Evolutionary conservation across 1,140 invertebrate genomes (phyloP).

Genomic region (Pseudomyrmex concolor): DNA sequence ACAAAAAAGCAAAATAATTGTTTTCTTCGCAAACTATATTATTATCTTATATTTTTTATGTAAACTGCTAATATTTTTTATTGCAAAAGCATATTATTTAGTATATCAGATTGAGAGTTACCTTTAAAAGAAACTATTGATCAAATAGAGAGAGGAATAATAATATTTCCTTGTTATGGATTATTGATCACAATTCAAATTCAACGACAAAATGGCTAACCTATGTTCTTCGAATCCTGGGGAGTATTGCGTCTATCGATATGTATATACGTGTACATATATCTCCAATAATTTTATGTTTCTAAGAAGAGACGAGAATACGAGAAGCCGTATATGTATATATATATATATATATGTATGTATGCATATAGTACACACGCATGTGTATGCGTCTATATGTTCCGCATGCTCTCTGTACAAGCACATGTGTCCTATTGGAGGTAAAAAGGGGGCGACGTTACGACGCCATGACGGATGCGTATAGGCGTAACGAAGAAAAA

Average conservation of each 20-base stretch:
- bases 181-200: conserved; percentile 8
- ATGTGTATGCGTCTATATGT: conserved; percentile 53
- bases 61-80: background rate
- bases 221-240: conserved; percentile 27
- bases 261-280: conserved; percentile 76
- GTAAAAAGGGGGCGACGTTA: conserved; percentile 70
- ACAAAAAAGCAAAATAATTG: background rate
- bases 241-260: conserved; percentile 77
- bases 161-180: too few relatives aligned
- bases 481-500: conserved; percentile 69
- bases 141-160: too few relatives aligned
- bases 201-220: conserved; percentile 23
- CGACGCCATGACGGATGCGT: conserved; percentile 74
- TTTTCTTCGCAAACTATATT: background rate
- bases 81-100: too few relatives aligned
- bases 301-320: conserved; percentile 76
- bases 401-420: conserved; percentile 56
- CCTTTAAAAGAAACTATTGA: background rate
- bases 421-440: conserved; percentile 69
- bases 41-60: background rate
- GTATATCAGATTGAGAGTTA: background rate
- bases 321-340: conserved; percentile 49
- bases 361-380: conserved; percentile 54
- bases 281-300: conserved; percentile 81
- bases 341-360: background rate